Evolutionary conservation across 2,113 vertebrate genomes (phyloP), one percentile per base, ranked within the genome.

Genomic region (Thalassoma bifasciatum): DNA sequence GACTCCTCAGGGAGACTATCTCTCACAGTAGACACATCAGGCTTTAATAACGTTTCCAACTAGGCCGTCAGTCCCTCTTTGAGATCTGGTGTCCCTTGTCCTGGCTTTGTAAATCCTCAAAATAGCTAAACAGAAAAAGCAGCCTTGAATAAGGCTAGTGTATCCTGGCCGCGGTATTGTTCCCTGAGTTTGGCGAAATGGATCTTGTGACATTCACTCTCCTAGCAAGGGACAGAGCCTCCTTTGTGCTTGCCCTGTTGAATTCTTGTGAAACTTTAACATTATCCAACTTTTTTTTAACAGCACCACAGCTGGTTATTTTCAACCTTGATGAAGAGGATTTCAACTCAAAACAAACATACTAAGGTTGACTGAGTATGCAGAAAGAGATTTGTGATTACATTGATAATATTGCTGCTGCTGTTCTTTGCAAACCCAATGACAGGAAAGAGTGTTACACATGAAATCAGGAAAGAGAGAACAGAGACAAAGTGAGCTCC

Each of bases 171-270:
- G 66, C 47, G n/a, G 73, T 79, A 90, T 91, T 92, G 90, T 92
- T 91, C 82, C 69, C 83, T 10, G 24, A 75, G 65, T 86, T 91
- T 84, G 83, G 86, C 81, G 81, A 87, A 86, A 84, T 60, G 70
- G 87, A 93, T 91, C 93, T 89, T 92, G 91, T 92, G 91, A 92
- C 90, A 89, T 86, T 78, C 75, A 85, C 85, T 92, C 81, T 75
- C 70, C 80, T 80, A 81, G 88, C 80, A 57, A 58, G 81, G 83
- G 81, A 94, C 93, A 94, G 90, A 92, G 84, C 54, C 36, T 80
- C 83, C 88, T 92, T 94, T 93, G 91, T 93, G 75, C 74, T 64
- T 74, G 54, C 30, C 56, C 58, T 60, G 77, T 90, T 72, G 84
- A 37, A 2, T 83, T 89, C 77, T 88, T 84, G 79, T 73, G 78